A percentile compares a stretch with the other conserved stretches of the same genome.
Conservation (phyloP, 2,888 invertebrate genomes). For the Drosophila paracracens region DNA sequence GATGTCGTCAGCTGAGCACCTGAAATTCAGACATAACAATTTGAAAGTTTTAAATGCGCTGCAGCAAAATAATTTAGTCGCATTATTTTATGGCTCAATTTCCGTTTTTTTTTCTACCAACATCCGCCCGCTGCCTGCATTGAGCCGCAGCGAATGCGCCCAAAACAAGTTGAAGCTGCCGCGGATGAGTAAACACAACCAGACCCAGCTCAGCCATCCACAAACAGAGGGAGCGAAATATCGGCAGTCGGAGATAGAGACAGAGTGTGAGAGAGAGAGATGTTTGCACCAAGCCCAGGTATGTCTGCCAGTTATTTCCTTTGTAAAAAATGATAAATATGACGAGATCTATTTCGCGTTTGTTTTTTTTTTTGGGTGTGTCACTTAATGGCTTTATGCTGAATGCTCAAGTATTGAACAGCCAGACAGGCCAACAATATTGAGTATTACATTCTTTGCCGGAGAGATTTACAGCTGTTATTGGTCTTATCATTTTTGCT, state of each 20-base stretch:
- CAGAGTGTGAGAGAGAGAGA: conserved; percentile 4
- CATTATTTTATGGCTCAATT: conserved; percentile 75
- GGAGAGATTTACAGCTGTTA: conserved; percentile 22
- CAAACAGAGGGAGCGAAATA: not conserved
- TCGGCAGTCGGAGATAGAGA: conserved; percentile 2
- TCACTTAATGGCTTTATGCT: conserved; percentile 68
- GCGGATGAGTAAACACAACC: conserved; percentile 69
- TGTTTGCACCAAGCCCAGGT: conserved; percentile 68
- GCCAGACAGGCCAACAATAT: not conserved
- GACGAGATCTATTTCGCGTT: conserved; percentile 63
- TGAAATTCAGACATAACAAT: conserved; percentile 25
- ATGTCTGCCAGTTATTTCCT: conserved; percentile 27
- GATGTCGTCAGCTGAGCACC: conserved; percentile 25
- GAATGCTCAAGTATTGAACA: conserved; percentile 43
- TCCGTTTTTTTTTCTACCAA: conserved; percentile 67
- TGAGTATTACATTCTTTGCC: conserved; percentile 19
- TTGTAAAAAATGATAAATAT: conserved; percentile 69
- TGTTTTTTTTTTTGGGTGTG: conserved; percentile 61
- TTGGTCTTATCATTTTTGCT: conserved; percentile 21
- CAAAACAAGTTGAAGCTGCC: conserved; percentile 64
- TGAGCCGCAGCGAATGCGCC: conserved; percentile 61
- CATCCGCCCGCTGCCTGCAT: conserved; percentile 69
- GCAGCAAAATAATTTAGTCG: conserved; percentile 53
- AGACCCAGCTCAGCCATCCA: conserved; percentile 27
- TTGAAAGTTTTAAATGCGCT: conserved; percentile 42